Evolutionary conservation across 2,888 invertebrate genomes (phyloP), one percentile per base, ranked within the genome.

Genomic region (Criorhina ranunculi): DNA sequence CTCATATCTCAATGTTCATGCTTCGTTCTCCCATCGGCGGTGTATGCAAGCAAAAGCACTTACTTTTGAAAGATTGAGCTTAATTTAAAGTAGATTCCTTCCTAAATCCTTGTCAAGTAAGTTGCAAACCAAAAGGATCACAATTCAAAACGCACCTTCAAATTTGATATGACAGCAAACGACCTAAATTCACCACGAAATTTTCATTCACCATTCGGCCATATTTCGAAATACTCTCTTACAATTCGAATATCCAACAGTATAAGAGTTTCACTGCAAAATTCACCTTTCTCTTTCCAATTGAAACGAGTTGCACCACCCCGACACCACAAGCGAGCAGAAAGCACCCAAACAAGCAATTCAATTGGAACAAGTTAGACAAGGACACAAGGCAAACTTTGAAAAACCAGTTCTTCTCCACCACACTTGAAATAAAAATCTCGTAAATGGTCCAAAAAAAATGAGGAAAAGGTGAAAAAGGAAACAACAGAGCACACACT

Each of bases 171-270:
- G 15, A 9, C 44, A 62, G n/a, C 29, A 5, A 29, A 9, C 15
- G 8, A 7, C 9, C 2, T 19, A 49, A 15, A 60, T 17, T 29
- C 33, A 69, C 49, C 49, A 49, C 35, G 6, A 12, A 57, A 17
- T 19, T 5, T 8, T 37, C 46, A 15, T 55, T 64, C 62, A 78
- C 75, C 75, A 24, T 40, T 44, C 66, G 64, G 72, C 72, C 72
- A 77, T 60, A 67, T 66, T 80, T 79, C 33, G 67, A 75, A 49
- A 49, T 12, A 24, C 59, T 75, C 75, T 85, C 80, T 85, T 80
- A 5, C 51, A 0, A 5, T 73, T 85, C 73, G 60, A 64, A 46
- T 17, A 17, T 33, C 42, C 29, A 17, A 2, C 19, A 0, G 78
- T 83, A 83, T 83, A 83, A 83, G 83, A 83, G 83, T 69, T 57